These are phyloP conservation scores for Subanguina moxae DNA, from an alignment of 1,140 invertebrate genomes.

Conservation along the genomic window DNA sequence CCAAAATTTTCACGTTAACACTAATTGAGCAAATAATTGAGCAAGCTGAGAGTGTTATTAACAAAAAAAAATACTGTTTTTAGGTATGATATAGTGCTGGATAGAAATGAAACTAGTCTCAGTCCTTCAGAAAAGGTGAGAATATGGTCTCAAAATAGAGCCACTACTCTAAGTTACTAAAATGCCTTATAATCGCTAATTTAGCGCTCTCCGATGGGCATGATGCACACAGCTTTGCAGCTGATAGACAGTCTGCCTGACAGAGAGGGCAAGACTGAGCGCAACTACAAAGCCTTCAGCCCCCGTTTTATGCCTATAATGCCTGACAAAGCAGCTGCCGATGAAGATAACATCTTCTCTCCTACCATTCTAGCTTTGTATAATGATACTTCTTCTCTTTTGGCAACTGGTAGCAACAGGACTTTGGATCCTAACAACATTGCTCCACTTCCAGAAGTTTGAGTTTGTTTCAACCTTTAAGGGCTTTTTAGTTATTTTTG, in stretches of 20 bases:
- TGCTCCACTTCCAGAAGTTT: slow-evolving; percentile 7
- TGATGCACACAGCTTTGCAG: slow-evolving; percentile 4
- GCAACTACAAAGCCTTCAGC: slow-evolving; percentile 3
- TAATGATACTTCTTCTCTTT: not conserved
- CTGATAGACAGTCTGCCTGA: not conserved
- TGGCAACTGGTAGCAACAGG: not conserved
- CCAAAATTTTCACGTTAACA: not conserved
- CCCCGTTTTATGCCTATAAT: slow-evolving; percentile 15
- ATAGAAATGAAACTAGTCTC: slow-evolving; percentile 1
- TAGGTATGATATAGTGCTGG: slow-evolving; percentile 13
- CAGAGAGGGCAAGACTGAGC: not conserved
- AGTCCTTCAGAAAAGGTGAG: not conserved
- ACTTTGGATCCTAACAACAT: not conserved
- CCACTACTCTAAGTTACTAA: too few species aligned
- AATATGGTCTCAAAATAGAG: too few species aligned
- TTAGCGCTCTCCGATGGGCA: slow-evolving; percentile 10
- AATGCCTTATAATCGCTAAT: too few species aligned
- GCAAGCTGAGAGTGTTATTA: too few species aligned
- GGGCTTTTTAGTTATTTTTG: too few species aligned
- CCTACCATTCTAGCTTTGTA: slow-evolving; percentile 9
- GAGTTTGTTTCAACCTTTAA: not conserved
- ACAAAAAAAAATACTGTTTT: not conserved
- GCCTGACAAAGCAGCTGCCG: slow-evolving; percentile 3
- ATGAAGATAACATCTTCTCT: not conserved
- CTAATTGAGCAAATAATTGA: too few species aligned